phyloP scores from a whole-genome alignment of 2,113 vertebrate species.

The Misgurnus mizolepis region DNA sequence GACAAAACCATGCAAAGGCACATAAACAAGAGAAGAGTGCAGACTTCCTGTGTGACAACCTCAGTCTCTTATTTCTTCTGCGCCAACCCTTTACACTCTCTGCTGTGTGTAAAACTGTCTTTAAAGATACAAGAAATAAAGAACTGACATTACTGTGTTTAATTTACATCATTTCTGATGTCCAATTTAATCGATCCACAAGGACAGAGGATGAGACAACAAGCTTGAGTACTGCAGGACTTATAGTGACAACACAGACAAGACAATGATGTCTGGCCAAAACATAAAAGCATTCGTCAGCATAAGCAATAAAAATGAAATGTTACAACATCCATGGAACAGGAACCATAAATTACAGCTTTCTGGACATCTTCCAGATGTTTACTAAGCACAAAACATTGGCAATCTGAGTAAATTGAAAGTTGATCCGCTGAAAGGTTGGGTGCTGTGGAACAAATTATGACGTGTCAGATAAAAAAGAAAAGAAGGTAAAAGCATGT shows the following conservation, averaged over 20 bases:
- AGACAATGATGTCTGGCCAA: conserved; percentile 10
- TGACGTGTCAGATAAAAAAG: not conserved
- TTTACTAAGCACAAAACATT: not conserved
- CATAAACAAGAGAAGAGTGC: conserved; percentile 12
- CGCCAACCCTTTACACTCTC: not conserved
- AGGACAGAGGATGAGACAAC: not conserved
- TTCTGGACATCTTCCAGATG: not conserved
- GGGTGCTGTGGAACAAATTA: not conserved
- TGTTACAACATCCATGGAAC: not conserved
- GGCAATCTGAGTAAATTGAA: not conserved
- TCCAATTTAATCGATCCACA: not conserved
- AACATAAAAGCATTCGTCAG: not conserved
- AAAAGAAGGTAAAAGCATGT: too few relatives aligned
- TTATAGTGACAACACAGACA: not conserved
- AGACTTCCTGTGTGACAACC: conserved; percentile 50
- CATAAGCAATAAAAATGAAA: not conserved
- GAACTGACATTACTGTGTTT: not conserved
- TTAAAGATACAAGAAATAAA: not conserved
- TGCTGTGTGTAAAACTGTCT: not conserved
- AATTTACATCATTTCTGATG: not conserved
- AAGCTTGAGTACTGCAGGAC: not conserved
- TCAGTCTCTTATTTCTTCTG: conserved; percentile 17
- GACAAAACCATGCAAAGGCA: conserved; percentile 15
- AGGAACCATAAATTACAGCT: not conserved
- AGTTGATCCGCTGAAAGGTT: not conserved